These are phyloP conservation scores for Trichosurus vulpecula DNA, from an alignment of 2,797 vertebrate species.

Conservation along the genomic window DNA sequence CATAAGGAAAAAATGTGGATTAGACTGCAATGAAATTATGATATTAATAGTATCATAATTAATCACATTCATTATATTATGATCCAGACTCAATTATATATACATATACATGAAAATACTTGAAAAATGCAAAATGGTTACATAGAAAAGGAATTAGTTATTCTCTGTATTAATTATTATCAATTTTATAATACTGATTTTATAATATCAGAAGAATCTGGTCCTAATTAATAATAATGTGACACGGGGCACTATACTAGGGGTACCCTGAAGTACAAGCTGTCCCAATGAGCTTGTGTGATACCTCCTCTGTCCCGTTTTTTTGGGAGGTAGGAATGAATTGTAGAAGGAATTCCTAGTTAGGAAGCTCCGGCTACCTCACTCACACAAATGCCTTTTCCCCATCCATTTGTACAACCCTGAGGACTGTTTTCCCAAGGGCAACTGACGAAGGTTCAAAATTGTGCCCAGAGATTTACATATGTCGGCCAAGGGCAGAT, in stretches of 20 bases:
- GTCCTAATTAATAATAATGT: not conserved
- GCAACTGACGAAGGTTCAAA: not conserved
- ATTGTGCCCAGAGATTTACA: not conserved
- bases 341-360: not conserved
- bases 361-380: not conserved
- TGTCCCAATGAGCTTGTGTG: not conserved
- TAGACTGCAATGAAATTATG: no score
- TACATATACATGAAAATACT: not conserved
- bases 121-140: not conserved
- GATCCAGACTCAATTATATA: no score
- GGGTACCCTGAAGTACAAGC: not conserved
- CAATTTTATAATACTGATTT: not conserved
- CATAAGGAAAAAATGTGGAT: no score
- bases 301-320: not conserved
- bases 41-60: no score
- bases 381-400: no score
- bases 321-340: not conserved
- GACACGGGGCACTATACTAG: not conserved
- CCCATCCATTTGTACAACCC: not conserved
- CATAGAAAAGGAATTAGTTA: not conserved
- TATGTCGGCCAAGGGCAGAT: no score
- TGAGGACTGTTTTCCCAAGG: not conserved
- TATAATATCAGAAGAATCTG: not conserved
- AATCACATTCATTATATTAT: no score
- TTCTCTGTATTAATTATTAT: not conserved